phyloP scores from a whole-genome alignment of 1,140 invertebrate genomes.

The Drosophila takahashii region DNA sequence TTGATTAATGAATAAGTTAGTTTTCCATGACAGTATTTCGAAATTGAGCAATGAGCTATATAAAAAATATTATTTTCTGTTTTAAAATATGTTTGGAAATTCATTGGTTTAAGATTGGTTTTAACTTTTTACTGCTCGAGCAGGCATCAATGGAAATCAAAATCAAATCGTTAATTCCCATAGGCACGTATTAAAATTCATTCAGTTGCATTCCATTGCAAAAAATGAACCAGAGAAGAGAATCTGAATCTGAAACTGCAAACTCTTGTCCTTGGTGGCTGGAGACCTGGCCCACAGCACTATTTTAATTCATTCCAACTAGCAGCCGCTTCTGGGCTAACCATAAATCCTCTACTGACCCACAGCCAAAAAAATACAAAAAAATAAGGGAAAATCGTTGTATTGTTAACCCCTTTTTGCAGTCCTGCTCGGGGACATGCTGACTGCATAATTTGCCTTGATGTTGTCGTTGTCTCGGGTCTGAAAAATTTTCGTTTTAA shows the following conservation, averaged over 20 bases:
- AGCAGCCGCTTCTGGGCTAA: slow-evolving; percentile 31
- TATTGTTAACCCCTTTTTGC: slow-evolving; percentile 60
- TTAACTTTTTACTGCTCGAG: not conserved
- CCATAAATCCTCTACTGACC: slow-evolving; percentile 68
- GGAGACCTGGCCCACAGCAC: slow-evolving; percentile 9
- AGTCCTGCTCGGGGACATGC: slow-evolving; percentile 47
- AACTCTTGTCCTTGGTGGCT: not conserved
- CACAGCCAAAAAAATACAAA: slow-evolving; percentile 23
- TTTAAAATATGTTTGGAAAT: too few species aligned
- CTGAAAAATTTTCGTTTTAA: slow-evolving; percentile 71
- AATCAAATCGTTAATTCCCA: too few species aligned
- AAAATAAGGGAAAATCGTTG: slow-evolving; percentile 2
- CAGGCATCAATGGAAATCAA: too few species aligned
- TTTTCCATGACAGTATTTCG: not conserved
- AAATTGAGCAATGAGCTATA: too few species aligned
- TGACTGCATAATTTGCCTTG: slow-evolving; percentile 81
- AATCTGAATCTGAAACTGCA: slow-evolving; percentile 5
- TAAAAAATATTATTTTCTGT: too few species aligned
- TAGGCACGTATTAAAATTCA: slow-evolving; percentile 3
- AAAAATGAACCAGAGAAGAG: not conserved
- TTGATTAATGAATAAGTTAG: slow-evolving; percentile 1
- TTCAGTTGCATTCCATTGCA: not conserved
- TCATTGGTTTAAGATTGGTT: too few species aligned
- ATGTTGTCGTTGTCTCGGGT: slow-evolving; percentile 46
- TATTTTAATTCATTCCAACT: slow-evolving; percentile 36